Evolutionary conservation across 2,888 invertebrate species (phyloP).

Genomic region (Boloria euphrosyne): DNA sequence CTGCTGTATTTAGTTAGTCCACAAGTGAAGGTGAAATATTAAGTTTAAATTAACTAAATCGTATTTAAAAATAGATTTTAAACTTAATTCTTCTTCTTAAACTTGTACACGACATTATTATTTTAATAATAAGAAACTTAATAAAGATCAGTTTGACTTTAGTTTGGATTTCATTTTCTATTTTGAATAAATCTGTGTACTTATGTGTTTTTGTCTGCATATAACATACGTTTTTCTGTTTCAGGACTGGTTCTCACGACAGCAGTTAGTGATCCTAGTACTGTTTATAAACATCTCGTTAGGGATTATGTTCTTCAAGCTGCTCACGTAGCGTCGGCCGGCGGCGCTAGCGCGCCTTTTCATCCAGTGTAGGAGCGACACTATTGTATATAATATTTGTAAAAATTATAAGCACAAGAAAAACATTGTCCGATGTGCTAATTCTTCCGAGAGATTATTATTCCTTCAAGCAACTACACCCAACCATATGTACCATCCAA

Average conservation of each 20-base stretch:
- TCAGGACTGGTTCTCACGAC: conserved; percentile 98
- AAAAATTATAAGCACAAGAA: conserved; percentile 58
- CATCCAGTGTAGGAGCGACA: conserved; percentile 49
- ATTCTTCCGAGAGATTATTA: conserved; percentile 48
- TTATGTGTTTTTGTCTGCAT: background rate
- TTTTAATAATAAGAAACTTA: background rate
- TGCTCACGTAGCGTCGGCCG: conserved; percentile 93
- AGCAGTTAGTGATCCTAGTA: conserved; percentile 96
- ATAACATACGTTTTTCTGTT: conserved; percentile 41
- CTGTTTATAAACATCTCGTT: conserved; percentile 96
- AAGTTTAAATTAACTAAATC: background rate
- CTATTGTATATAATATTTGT: conserved; percentile 59
- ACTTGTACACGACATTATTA: background rate
- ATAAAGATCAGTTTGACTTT: no score
- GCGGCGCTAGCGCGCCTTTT: conserved; percentile 68
- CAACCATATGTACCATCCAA: conserved; percentile 36
- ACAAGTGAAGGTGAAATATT: conserved; percentile 92
- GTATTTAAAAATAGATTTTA: background rate
- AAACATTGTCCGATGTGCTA: conserved; percentile 58
- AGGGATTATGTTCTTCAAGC: conserved; percentile 97
- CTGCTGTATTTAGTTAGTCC: conserved; percentile 98
- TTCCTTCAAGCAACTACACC: conserved; percentile 51
- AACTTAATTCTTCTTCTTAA: background rate
- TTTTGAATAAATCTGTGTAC: background rate
- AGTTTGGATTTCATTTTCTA: no score